These are phyloP conservation scores for Halcyon leucocephala DNA, from an alignment of 2,797 vertebrate species.

Conservation along the genomic window DNA sequence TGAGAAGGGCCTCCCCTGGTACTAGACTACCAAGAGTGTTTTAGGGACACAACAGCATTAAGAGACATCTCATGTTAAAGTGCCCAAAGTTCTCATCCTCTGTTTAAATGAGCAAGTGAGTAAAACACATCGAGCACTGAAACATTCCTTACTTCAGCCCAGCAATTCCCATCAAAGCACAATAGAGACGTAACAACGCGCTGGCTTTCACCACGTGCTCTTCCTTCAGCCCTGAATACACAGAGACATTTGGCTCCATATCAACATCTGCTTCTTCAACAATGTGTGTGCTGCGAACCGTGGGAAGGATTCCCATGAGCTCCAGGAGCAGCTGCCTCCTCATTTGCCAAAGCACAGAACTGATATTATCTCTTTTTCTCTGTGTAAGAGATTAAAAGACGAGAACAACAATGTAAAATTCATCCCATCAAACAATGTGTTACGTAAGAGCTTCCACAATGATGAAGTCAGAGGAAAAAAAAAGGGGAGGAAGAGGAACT, in stretches of 20 bases:
- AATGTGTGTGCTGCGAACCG: slow-evolving; percentile 88
- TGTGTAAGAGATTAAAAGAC: slow-evolving; percentile 63
- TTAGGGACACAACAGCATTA: background rate
- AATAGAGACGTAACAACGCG: slow-evolving; percentile 93
- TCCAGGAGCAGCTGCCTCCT: slow-evolving; percentile 95
- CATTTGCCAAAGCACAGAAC: slow-evolving; percentile 98
- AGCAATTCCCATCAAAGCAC: slow-evolving; percentile 97
- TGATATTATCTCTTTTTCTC: slow-evolving; percentile 92
- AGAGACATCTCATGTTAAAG: background rate
- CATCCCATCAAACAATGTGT: background rate
- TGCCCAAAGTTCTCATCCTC: background rate
- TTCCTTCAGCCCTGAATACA: slow-evolving; percentile 92
- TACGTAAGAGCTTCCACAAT: accelerated
- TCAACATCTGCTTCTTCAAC: slow-evolving; percentile 85
- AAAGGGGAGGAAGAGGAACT: accelerated
- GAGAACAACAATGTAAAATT: background rate
- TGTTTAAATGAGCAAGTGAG: background rate
- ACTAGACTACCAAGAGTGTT: background rate
- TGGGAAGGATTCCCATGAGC: slow-evolving; percentile 94
- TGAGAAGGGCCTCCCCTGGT: background rate
- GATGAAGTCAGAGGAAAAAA: background rate
- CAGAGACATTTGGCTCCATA: slow-evolving; percentile 79
- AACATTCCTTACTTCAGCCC: slow-evolving; percentile 89
- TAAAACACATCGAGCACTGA: background rate
- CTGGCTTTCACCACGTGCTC: slow-evolving; percentile 98